Evolutionary conservation across 2,888 invertebrate genomes (phyloP), one percentile per base, ranked within the genome.

Genomic region (Limnephilus lunatus): DNA sequence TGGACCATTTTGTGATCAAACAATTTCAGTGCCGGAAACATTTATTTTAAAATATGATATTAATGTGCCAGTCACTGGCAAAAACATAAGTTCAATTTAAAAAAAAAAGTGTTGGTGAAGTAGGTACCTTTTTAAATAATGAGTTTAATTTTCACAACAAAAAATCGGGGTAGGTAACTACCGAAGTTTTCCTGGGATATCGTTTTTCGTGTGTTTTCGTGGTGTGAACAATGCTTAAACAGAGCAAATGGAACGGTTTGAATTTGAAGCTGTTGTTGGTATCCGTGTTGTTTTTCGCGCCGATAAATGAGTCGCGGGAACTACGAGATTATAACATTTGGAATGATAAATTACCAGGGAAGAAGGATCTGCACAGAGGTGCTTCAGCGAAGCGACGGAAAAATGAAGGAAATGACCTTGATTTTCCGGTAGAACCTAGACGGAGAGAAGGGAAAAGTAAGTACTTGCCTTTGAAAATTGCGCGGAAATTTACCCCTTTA

Each of bases 301-400:
- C 91, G 14, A 87, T 92, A 85, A 91, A 91, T 81, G 91, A 91
- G 9, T 39, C 35, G 44, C 39, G 88, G 30, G 83, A 89, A 30
- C 35, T 85, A 1, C 80, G 89, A 11, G 30, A 39, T 90, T 93
- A 93, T 39, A 93, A 93, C 53, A 93, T 93, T 80, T 93, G 93
- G 93, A 92, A 90, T 80, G 90, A 91, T 83, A 91, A 89, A 31
- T n/a, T 89, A 68, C 85, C 44, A 32, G 32, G 81, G 48, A 82
- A 39, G 44, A 44, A 89, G 30, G 35, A 89, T n/a, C 19, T 25
- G 7, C 25, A 81, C 39, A 30, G 80, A 35, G 31, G 31, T 85
- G 85, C 7, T 81, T 31, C 87, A 11, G 31, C 31, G 44, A 91
- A 86, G 19, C 39, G 35, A 53, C 25, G 32, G 7, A 85, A 15